Percentiles rank a stretch among this genome's conserved stretches.
Conservation (phyloP, 2,113 vertebrate genomes). For the Ascaphus truei region DNA sequence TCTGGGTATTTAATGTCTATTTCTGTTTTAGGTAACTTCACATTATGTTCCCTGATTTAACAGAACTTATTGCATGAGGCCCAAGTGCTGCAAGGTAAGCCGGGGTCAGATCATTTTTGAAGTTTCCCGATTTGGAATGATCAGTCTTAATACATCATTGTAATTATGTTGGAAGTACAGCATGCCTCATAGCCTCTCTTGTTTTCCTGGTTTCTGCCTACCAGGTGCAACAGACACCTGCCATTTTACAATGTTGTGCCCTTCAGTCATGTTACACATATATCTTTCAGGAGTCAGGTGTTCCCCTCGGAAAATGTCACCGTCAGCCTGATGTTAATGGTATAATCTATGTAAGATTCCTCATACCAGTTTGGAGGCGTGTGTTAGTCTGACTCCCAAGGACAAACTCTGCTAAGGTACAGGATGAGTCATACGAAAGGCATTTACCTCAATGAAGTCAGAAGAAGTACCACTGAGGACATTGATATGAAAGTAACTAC, state of each 20-base stretch:
- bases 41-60: not conserved
- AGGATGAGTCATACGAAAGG: no score
- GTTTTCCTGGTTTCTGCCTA: not conserved
- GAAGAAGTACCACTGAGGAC: no score
- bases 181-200: not conserved
- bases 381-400: not conserved
- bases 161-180: not conserved
- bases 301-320: no score
- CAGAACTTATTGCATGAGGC: not conserved
- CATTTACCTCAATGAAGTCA: no score
- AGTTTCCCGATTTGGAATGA: not conserved
- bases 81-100: no score
- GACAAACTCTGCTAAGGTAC: not conserved
- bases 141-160: not conserved
- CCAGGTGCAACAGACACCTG: constrained; percentile 32
- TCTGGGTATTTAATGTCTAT: no score
- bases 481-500: no score
- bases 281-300: no score
- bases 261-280: constrained; percentile 5
- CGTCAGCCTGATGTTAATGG: no score
- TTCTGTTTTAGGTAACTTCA: no score
- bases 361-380: not conserved
- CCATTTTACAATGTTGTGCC: constrained; percentile 5
- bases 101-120: no score
- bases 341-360: no score